These are phyloP conservation scores for Chirona hameri DNA, from an alignment of 2,888 invertebrate genomes.

Conservation along the genomic window DNA sequence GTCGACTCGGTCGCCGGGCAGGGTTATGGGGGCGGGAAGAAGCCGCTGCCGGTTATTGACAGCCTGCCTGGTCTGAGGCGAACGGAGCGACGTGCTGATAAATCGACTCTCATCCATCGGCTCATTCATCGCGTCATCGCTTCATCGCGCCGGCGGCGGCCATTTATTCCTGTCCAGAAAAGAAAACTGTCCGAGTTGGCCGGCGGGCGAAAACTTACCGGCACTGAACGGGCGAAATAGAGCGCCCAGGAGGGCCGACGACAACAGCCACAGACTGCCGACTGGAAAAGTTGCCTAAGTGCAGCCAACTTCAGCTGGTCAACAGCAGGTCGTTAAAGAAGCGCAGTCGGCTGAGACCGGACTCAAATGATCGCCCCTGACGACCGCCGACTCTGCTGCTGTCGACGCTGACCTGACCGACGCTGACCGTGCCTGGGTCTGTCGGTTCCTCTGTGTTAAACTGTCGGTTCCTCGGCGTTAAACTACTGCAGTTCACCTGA, in stretches of 20 bases:
- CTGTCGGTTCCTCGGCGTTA: too few relatives aligned
- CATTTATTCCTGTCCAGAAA: background rate
- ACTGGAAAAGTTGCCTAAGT: too few relatives aligned
- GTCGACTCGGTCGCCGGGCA: background rate
- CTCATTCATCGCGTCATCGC: background rate
- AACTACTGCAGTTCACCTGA: too few relatives aligned
- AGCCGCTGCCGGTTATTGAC: background rate
- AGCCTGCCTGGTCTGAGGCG: background rate
- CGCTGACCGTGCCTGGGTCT: too few relatives aligned
- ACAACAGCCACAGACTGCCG: background rate
- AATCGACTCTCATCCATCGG: background rate
- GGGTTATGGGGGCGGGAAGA: background rate
- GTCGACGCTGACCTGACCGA: too few relatives aligned
- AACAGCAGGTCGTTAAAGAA: too few relatives aligned
- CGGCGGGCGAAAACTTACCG: background rate
- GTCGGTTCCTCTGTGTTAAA: too few relatives aligned
- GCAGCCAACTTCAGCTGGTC: too few relatives aligned
- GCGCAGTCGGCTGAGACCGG: too few relatives aligned
- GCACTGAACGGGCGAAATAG: background rate
- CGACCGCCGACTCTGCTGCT: too few relatives aligned
- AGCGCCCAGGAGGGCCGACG: background rate
- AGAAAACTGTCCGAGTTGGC: background rate
- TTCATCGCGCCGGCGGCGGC: background rate
- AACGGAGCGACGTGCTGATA: background rate
- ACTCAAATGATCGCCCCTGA: too few relatives aligned